These are phyloP conservation scores for Eleutherodactylus coqui DNA, from an alignment of 2,797 vertebrate species.

Conservation along the genomic window DNA sequence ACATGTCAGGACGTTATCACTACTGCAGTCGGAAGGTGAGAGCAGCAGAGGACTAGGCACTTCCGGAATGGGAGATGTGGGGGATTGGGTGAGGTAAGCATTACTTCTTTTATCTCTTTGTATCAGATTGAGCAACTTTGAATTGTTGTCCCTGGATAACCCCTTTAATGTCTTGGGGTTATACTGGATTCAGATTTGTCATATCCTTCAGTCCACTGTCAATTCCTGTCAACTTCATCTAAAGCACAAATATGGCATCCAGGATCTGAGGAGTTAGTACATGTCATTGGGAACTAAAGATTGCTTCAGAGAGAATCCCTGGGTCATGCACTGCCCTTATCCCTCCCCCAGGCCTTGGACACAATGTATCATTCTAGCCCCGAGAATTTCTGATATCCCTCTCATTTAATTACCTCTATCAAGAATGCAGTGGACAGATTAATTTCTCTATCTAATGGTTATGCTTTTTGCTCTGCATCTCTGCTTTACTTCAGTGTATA, in stretches of 20 bases:
- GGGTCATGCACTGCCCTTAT: neutral
- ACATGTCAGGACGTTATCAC: too few relatives aligned
- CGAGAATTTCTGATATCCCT: neutral
- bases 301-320: neutral
- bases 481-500: neutral
- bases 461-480: neutral
- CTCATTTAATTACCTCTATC: neutral
- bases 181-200: neutral
- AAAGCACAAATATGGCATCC: neutral
- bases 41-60: too few relatives aligned
- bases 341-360: neutral
- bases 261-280: neutral
- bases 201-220: neutral
- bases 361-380: neutral
- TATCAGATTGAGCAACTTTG: neutral
- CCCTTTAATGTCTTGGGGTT: neutral
- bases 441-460: neutral
- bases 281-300: neutral
- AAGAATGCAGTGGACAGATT: neutral
- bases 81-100: too few relatives aligned
- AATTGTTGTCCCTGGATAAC: too few relatives aligned
- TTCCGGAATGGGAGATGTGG: too few relatives aligned
- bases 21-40: too few relatives aligned
- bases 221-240: neutral
- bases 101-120: neutral